Base-by-base conservation (phyloP, 2,888 invertebrate genomes). In the Ptilodon capucinus region DNA sequence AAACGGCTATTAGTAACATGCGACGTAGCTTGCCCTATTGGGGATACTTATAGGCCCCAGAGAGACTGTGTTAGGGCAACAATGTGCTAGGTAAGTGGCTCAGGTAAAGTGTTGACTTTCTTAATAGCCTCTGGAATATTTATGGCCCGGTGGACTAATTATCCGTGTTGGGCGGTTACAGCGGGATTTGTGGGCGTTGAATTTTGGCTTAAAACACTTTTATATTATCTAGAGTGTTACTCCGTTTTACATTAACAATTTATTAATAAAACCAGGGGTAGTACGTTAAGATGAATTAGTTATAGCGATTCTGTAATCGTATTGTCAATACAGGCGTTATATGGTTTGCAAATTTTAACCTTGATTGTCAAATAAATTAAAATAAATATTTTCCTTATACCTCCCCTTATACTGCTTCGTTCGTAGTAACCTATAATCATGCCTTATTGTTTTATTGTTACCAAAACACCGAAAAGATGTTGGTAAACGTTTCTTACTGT, bases 1-100 rank as follows among this genome's bases (percentile, higher is more conserved):
- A 81, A 80, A 79, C 78, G 67, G 76, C 78, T 76, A 78, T 80
- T 79, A 57, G 76, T 82, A 81, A 83, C 75, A 79, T 77, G 82
- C 74, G 79, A 76, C 64, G 67, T 43, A 43, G 51, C 64, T 68
- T 71, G 71, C 74, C 75, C 70, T 74, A 74, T 70, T 71, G 71
- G 71, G 71, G 79, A 80, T 75, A 76, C 69, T 68, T 64, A 64
- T 57, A 51, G 54, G 56, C 56, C 54, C 68, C 49, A 36, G 62
- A 56, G 66, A 40, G 48, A 39, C 61, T 64, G 53, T 57, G 51
- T 52, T 51, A 63, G 50, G 56, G 39, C 48, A 49, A 46, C 53
- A 59, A 42, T 30, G 50, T 48, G 44, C 48, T 18, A 46, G 28
- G 40, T 40, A 40, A 58, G 45, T 45, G 42, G 44, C 54, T 46